Conservation (phyloP, 1,140 invertebrate species). For the Anastrepha ludens region DNA sequence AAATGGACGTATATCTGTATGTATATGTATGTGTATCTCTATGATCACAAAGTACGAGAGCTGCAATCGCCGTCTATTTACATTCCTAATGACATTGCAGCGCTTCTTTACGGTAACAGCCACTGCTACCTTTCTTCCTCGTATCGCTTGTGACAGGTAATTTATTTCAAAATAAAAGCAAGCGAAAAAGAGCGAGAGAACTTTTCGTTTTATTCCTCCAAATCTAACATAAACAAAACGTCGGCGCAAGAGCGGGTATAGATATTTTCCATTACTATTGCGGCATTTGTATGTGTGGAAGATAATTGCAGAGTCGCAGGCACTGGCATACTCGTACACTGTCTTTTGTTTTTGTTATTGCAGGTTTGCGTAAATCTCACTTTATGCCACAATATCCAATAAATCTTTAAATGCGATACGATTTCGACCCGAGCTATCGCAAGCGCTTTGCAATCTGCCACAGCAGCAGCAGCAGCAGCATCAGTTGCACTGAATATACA, state of each 20-base stretch:
- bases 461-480: neutral
- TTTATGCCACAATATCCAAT: conserved; percentile 27
- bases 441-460: neutral
- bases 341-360: neutral
- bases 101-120: neutral
- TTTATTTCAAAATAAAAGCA: conserved; percentile 24
- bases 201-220: neutral
- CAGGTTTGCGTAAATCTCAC: neutral
- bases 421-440: neutral
- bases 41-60: neutral
- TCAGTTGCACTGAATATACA: neutral
- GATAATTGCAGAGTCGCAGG: neutral
- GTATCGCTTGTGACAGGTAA: neutral
- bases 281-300: neutral
- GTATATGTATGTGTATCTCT: neutral
- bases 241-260: neutral
- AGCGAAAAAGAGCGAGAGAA: neutral
- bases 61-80: neutral
- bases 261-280: neutral
- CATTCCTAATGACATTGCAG: conserved; percentile 6
- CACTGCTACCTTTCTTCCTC: neutral
- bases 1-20: too few species aligned
- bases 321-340: neutral
- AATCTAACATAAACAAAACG: neutral
- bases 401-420: conserved; percentile 19